phyloP scores from a whole-genome alignment of 2,797 vertebrate genomes.

The Gobio occitaniae region DNA sequence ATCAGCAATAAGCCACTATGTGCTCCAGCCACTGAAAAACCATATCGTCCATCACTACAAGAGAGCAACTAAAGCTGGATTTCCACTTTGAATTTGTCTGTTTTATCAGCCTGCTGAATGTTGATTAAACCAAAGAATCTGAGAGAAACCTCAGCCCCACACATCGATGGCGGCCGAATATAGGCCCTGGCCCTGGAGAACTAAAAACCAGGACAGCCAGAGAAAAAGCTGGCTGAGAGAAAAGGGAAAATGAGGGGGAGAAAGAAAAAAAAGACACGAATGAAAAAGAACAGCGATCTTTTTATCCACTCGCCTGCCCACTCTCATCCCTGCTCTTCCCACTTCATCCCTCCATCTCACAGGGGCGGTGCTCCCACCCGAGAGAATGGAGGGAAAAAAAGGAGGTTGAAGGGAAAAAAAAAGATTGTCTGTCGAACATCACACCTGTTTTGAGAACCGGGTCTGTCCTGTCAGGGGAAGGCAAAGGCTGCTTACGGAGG shows the following conservation, averaged over 20 bases:
- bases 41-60: constrained; percentile 1
- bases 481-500: constrained; percentile 53
- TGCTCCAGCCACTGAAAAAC: not conserved
- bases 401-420: constrained; percentile 28
- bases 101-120: constrained; percentile 49
- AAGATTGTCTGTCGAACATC: constrained; percentile 58
- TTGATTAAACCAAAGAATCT: constrained; percentile 55
- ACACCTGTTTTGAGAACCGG: constrained; percentile 53
- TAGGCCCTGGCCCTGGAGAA: constrained; percentile 57
- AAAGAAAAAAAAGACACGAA: constrained; percentile 14
- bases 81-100: constrained; percentile 37
- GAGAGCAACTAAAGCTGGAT: constrained; percentile 1
- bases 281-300: constrained; percentile 37
- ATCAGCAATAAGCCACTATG: constrained; percentile 10
- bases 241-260: constrained; percentile 41
- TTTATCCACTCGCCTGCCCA: constrained; percentile 31
- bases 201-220: constrained; percentile 59
- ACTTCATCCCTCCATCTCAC: constrained; percentile 32
- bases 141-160: constrained; percentile 36
- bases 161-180: constrained; percentile 51
- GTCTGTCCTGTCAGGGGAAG: constrained; percentile 46
- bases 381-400: constrained; percentile 46
- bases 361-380: constrained; percentile 19
- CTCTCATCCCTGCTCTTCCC: not conserved
- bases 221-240: constrained; percentile 45